A percentile compares a stretch with the other conserved stretches of the same genome.
phyloP scores from a whole-genome alignment of 2,888 invertebrate genomes.

The Parasteatoda lunata region DNA sequence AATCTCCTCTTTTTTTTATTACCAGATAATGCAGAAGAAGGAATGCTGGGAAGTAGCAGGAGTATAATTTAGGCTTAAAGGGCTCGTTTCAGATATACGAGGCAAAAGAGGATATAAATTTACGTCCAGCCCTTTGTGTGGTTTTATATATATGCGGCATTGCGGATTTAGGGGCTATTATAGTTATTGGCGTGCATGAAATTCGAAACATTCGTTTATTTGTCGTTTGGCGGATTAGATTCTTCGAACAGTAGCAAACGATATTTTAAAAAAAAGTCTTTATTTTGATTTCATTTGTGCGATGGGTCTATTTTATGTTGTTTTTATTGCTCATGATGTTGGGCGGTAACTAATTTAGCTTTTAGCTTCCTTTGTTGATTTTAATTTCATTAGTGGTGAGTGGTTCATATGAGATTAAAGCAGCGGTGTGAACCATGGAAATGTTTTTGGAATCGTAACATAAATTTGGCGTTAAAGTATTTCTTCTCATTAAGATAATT shows the following conservation, averaged over 20 bases:
- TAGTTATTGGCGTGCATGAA: conserved; percentile 60
- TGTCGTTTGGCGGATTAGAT: conserved; percentile 31
- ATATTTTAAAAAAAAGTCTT: neutral
- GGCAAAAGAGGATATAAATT: conserved; percentile 60
- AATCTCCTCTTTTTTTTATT: neutral
- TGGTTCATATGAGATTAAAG: too few species aligned
- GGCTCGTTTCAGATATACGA: conserved; percentile 30
- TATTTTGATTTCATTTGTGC: conserved; percentile 47
- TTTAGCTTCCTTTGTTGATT: too few species aligned
- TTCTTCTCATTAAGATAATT: too few species aligned
- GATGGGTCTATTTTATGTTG: conserved; percentile 31
- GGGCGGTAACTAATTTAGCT: too few species aligned
- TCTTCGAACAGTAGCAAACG: neutral
- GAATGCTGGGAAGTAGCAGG: conserved; percentile 13
- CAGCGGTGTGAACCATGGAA: too few species aligned
- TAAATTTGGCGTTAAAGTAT: too few species aligned
- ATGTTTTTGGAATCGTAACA: too few species aligned
- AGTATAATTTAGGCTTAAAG: conserved; percentile 57
- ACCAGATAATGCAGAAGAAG: conserved; percentile 37
- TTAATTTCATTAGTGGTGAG: too few species aligned
- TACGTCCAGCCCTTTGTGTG: conserved; percentile 51
- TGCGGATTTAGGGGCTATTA: conserved; percentile 64
- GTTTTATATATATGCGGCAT: conserved; percentile 56
- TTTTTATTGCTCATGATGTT: neutral
- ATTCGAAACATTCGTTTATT: conserved; percentile 38